Percentiles rank a stretch among this genome's conserved stretches.
Conservation (phyloP, 2,797 vertebrate species). For the Thaleichthys pacificus region DNA sequence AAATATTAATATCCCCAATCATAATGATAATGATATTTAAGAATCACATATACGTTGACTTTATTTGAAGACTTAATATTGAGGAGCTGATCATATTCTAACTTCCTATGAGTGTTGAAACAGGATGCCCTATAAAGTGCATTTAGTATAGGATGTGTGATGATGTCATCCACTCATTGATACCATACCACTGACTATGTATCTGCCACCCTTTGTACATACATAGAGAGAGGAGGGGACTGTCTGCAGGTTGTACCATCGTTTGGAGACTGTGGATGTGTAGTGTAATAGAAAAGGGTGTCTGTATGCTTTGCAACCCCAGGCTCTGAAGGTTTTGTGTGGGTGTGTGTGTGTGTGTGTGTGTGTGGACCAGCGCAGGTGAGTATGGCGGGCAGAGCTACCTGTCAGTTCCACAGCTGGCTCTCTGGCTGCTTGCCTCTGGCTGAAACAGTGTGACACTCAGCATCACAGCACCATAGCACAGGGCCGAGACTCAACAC, state of each 20-base stretch:
- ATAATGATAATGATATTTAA: no score
- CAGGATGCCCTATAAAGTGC: no score
- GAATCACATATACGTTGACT: no score
- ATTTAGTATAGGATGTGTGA: neutral
- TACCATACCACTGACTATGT: constrained; percentile 50
- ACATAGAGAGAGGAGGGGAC: constrained; percentile 65
- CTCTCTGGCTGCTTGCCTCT: constrained; percentile 76
- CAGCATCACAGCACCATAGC: constrained; percentile 62
- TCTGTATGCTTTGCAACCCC: constrained; percentile 30
- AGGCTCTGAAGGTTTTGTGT: constrained; percentile 6
- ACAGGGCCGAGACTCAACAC: constrained; percentile 25
- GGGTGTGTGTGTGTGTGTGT: constrained; percentile 18
- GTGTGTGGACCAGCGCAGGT: constrained; percentile 62
- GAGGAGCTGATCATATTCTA: no score
- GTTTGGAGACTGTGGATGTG: constrained; percentile 56
- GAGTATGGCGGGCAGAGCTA: constrained; percentile 68
- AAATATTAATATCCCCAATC: no score
- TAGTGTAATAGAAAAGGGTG: constrained; percentile 15
- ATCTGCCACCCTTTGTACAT: constrained; percentile 62
- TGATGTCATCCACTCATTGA: constrained; percentile 35
- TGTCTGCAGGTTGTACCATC: constrained; percentile 69
- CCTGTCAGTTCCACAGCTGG: constrained; percentile 81
- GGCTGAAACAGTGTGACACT: constrained; percentile 74
- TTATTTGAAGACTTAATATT: no score
- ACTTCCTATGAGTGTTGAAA: no score